A percentile compares a stretch with the other conserved stretches of the same genome.
phyloP scores from a whole-genome alignment of 2,113 vertebrate genomes.

The Gadus chalcogrammus region DNA sequence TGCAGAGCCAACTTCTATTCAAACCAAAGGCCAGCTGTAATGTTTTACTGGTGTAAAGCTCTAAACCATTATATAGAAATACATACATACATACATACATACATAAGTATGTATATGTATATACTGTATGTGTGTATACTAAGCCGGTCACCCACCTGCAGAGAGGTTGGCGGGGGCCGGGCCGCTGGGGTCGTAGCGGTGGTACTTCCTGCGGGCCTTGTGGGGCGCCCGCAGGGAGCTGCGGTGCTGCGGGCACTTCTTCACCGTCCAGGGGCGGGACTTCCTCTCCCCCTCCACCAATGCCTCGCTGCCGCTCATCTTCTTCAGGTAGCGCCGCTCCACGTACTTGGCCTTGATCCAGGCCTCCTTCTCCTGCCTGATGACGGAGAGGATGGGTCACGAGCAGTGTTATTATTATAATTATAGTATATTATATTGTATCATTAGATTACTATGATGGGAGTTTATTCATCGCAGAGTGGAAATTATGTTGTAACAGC shows the following conservation, averaged over 20 bases:
- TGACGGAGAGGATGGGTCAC: background rate
- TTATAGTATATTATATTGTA: no score
- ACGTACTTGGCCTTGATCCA: conserved; percentile 98
- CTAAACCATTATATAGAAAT: no score
- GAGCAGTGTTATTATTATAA: no score
- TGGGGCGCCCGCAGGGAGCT: conserved; percentile 72
- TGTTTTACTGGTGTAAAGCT: no score
- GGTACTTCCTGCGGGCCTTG: conserved; percentile 76
- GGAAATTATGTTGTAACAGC: no score
- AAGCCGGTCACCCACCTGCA: conserved; percentile 71
- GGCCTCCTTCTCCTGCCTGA: conserved; percentile 90
- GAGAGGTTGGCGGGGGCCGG: conserved; percentile 77
- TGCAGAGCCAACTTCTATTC: no score
- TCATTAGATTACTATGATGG: background rate
- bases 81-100: no score
- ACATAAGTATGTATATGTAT: no score
- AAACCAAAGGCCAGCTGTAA: no score
- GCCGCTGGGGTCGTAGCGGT: conserved; percentile 73
- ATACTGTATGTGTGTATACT: background rate
- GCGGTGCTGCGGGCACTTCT: conserved; percentile 82
- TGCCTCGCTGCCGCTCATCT: conserved; percentile 67
- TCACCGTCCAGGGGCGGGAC: conserved; percentile 80
- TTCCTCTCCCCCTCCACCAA: conserved; percentile 73
- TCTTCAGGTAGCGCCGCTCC: conserved; percentile 85
- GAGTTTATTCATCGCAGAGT: no score